phyloP scores from a whole-genome alignment of 1,140 invertebrate species.

The Leucophenga varia region DNA sequence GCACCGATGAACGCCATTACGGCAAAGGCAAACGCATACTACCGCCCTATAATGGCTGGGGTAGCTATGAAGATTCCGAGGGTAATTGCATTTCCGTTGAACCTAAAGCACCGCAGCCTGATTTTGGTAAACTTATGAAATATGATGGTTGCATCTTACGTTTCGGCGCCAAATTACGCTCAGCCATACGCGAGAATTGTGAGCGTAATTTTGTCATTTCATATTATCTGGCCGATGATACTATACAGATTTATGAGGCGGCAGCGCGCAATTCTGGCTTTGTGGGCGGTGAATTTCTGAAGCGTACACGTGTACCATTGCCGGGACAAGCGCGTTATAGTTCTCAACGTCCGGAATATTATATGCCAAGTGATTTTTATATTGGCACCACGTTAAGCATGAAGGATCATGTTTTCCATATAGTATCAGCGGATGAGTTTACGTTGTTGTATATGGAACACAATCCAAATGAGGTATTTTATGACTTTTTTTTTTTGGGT shows the following conservation, averaged over 20 bases:
- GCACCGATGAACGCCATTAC: conserved; percentile 44
- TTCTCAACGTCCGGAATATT: conserved; percentile 70
- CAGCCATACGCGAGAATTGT: conserved; percentile 67
- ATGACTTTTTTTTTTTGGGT: neutral
- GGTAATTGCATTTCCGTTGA: conserved; percentile 78
- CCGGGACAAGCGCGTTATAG: conserved; percentile 72
- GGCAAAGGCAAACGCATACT: conserved; percentile 59
- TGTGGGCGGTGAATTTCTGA: conserved; percentile 69
- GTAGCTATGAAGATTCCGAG: conserved; percentile 82
- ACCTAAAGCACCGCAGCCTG: conserved; percentile 72
- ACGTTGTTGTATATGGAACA: conserved; percentile 84
- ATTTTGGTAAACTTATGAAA: conserved; percentile 79
- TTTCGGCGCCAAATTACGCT: conserved; percentile 75
- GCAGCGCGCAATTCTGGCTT: conserved; percentile 74
- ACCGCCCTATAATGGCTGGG: conserved; percentile 88
- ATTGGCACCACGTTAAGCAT: conserved; percentile 75
- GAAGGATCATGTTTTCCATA: conserved; percentile 74
- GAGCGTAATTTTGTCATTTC: conserved; percentile 77
- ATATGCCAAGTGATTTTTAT: conserved; percentile 76
- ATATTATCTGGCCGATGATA: conserved; percentile 81
- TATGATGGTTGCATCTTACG: conserved; percentile 78
- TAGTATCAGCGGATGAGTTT: conserved; percentile 83
- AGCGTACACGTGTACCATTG: conserved; percentile 67
- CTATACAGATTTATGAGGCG: conserved; percentile 77
- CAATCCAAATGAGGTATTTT: conserved; percentile 67